Evolutionary conservation across 2,113 vertebrate species (phyloP).

Genomic region (Cinclus mexicanus): DNA sequence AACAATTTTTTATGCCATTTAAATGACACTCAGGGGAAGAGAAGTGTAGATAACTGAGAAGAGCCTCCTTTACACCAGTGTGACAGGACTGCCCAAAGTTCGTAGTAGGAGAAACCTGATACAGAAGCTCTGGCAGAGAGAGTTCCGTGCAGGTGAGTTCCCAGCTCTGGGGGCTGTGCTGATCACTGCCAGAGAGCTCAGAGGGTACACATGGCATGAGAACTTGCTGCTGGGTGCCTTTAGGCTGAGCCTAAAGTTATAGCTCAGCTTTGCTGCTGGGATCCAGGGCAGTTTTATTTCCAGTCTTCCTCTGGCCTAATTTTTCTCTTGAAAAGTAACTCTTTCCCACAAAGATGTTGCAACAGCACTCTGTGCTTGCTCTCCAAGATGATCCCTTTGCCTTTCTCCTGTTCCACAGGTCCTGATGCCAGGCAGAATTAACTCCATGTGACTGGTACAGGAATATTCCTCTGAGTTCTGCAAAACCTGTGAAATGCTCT

Average conservation of each 20-base stretch:
- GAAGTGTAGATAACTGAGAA: background rate
- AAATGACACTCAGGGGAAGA: background rate
- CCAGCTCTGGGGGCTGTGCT: background rate
- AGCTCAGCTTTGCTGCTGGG: background rate
- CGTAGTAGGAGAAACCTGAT: background rate
- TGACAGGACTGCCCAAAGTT: background rate
- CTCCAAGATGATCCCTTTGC: background rate
- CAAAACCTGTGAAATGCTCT: background rate
- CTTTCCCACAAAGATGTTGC: background rate
- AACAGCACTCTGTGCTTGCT: background rate
- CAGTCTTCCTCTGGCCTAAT: background rate
- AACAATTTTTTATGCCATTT: background rate
- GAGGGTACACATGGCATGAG: background rate
- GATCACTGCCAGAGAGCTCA: background rate
- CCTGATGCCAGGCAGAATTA: background rate
- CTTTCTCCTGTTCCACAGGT: background rate
- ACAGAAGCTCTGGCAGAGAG: background rate
- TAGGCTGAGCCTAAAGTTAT: background rate
- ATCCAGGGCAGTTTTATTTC: background rate
- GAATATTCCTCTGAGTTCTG: background rate
- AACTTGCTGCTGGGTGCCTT: background rate
- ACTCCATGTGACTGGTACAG: too few relatives aligned
- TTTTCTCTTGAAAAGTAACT: background rate
- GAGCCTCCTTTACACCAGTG: background rate
- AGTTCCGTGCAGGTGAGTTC: accelerated